A percentile compares a stretch with the other conserved stretches of the same genome.
Evolutionary conservation across 2,888 invertebrate species (phyloP).

Genomic region (Pandemis cinnamomeana): DNA sequence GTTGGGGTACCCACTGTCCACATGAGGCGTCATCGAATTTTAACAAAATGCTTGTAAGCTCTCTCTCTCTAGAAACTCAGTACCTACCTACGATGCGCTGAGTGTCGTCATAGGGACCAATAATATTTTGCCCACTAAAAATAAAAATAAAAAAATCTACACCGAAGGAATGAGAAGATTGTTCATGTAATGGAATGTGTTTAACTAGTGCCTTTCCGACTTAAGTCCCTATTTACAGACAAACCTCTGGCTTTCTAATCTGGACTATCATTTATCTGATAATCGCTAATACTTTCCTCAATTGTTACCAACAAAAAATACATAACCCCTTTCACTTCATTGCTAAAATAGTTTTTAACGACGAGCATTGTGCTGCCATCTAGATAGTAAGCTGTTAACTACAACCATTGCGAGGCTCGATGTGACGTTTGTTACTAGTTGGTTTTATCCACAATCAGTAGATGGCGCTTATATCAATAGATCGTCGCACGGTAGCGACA

Average conservation of each 20-base stretch:
- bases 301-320: neutral
- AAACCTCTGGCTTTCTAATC: neutral
- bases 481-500: neutral
- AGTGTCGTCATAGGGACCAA: too few relatives aligned
- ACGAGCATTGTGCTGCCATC: constrained; percentile 28
- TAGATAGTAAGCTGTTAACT: neutral
- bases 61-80: too few relatives aligned
- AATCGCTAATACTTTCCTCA: neutral
- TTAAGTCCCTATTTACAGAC: neutral
- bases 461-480: constrained; percentile 28
- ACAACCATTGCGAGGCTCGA: neutral
- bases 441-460: neutral
- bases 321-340: neutral
- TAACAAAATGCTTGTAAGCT: too few relatives aligned
- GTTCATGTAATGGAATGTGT: too few relatives aligned
- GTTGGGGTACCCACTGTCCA: too few relatives aligned
- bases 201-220: neutral
- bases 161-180: too few relatives aligned
- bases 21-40: too few relatives aligned
- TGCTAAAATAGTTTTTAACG: neutral
- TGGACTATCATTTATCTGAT: neutral
- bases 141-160: too few relatives aligned
- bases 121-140: too few relatives aligned
- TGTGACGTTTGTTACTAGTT: neutral
- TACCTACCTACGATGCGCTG: too few relatives aligned